Percentiles rank a stretch among this genome's conserved stretches.
phyloP scores from a whole-genome alignment of 2,797 vertebrate genomes.

The Liparis tanakae region DNA sequence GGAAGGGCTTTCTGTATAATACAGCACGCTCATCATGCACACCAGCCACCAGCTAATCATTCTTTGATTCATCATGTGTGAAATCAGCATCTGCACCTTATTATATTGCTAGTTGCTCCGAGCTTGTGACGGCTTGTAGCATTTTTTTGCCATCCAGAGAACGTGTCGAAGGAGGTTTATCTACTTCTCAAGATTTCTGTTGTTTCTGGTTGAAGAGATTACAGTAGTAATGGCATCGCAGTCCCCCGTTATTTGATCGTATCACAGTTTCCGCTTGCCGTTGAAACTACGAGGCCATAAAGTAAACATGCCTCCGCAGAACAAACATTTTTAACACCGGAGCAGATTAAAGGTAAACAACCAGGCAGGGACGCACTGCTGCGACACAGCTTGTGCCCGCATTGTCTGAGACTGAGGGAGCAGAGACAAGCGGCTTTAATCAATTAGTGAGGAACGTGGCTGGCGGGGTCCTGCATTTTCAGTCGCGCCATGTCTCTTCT shows the following conservation, averaged over 20 bases:
- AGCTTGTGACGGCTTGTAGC: constrained; percentile 37
- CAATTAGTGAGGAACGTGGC: constrained; percentile 68
- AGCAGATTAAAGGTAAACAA: constrained; percentile 48
- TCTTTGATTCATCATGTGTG: constrained; percentile 53
- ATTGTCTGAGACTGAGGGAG: constrained; percentile 42
- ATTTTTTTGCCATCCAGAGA: constrained; percentile 24
- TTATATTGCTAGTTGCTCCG: constrained; percentile 32
- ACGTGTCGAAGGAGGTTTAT: constrained; percentile 9
- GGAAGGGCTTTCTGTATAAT: constrained; percentile 33
- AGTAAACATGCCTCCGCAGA: constrained; percentile 21
- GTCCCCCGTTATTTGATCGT: constrained; percentile 8
- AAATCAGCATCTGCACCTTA: constrained; percentile 52
- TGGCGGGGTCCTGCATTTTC: constrained; percentile 57
- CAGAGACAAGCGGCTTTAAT: constrained; percentile 65
- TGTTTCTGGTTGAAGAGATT: constrained; percentile 43
- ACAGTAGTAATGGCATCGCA: constrained; percentile 7
- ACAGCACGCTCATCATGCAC: constrained; percentile 50
- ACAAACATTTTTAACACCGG: constrained; percentile 37
- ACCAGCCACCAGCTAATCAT: constrained; percentile 49
- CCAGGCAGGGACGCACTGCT: constrained; percentile 32
- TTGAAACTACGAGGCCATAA: constrained; percentile 7
- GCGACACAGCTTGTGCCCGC: constrained; percentile 47
- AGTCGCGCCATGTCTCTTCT: constrained; percentile 44
- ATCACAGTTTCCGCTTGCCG: background rate
- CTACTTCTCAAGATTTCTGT: constrained; percentile 37